Percentiles rank a stretch among this genome's conserved stretches.
These are phyloP conservation scores for Nephrotoma flavescens DNA, from an alignment of 2,888 invertebrate genomes.

Conservation along the genomic window DNA sequence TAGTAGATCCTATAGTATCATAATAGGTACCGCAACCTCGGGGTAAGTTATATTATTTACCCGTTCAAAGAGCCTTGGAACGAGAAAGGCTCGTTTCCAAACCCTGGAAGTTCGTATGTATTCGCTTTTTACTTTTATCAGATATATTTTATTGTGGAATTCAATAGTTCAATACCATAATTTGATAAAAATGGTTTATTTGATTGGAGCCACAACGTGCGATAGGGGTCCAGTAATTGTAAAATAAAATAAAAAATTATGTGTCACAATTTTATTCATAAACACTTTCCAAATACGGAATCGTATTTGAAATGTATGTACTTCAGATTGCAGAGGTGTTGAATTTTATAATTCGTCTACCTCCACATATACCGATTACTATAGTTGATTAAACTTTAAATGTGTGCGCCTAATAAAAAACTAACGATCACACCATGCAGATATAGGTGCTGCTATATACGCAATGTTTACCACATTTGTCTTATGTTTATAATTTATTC, in stretches of 20 bases:
- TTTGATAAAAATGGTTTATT: too few species aligned
- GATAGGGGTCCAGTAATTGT: not conserved
- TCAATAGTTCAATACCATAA: too few species aligned
- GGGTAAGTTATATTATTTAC: too few species aligned
- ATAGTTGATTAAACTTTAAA: not conserved
- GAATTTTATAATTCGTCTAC: not conserved
- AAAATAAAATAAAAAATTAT: not conserved
- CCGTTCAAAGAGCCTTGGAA: too few species aligned
- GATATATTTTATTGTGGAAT: too few species aligned
- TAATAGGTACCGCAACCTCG: too few species aligned
- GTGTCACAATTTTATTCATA: not conserved
- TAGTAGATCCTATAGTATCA: too few species aligned
- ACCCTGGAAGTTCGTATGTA: too few species aligned
- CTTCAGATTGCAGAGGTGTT: not conserved
- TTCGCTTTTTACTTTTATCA: too few species aligned
- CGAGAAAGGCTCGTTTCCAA: too few species aligned
- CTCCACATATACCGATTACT: not conserved
- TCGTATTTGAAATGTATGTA: not conserved
- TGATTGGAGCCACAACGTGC: too few species aligned
- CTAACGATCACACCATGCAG: not conserved
- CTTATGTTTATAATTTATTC: not conserved
- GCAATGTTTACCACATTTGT: not conserved
- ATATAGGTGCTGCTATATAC: not conserved
- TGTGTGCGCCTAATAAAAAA: not conserved
- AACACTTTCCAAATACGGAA: not conserved